phyloP scores from a whole-genome alignment of 2,888 invertebrate species.

The Cremastinae sp. region DNA sequence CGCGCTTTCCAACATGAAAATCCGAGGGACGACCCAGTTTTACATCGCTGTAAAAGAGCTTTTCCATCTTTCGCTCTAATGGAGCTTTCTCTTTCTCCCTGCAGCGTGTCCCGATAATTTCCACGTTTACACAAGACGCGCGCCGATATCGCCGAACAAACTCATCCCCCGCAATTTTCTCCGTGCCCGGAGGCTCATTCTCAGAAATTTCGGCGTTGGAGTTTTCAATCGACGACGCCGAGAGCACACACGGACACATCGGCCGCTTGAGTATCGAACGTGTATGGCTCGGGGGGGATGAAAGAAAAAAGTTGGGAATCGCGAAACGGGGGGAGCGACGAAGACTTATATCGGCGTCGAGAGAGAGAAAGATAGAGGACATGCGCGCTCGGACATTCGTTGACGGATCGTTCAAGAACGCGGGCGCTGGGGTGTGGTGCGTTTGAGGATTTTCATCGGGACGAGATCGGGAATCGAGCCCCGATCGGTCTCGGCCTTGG shows the following conservation, averaged over 20 bases:
- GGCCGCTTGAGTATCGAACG: too few relatives aligned
- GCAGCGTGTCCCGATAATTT: slow-evolving; percentile 55
- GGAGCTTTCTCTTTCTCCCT: slow-evolving; percentile 30
- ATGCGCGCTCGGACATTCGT: slow-evolving; percentile 13
- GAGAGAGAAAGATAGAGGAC: too few relatives aligned
- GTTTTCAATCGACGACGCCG: too few relatives aligned
- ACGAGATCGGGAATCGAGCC: slow-evolving; percentile 53
- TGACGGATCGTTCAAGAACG: slow-evolving; percentile 14
- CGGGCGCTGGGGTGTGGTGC: slow-evolving; percentile 24
- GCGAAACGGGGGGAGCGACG: too few relatives aligned
- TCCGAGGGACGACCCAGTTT: slow-evolving; percentile 62
- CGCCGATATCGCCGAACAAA: slow-evolving; percentile 24
- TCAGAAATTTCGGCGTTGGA: slow-evolving; percentile 3
- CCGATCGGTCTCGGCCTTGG: slow-evolving; percentile 35
- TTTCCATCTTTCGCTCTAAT: slow-evolving; percentile 60
- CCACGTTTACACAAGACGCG: slow-evolving; percentile 15
- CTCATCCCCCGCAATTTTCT: background rate
- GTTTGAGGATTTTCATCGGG: slow-evolving; percentile 40
- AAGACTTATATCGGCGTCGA: too few relatives aligned
- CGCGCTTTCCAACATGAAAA: slow-evolving; percentile 51
- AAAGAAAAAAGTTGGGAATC: too few relatives aligned
- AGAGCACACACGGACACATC: too few relatives aligned
- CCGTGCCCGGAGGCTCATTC: background rate
- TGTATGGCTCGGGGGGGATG: too few relatives aligned
- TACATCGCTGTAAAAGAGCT: slow-evolving; percentile 54